Percentiles rank a stretch among this genome's conserved stretches.
Conservation (phyloP, 2,797 vertebrate genomes). For the Helarctos malayanus region DNA sequence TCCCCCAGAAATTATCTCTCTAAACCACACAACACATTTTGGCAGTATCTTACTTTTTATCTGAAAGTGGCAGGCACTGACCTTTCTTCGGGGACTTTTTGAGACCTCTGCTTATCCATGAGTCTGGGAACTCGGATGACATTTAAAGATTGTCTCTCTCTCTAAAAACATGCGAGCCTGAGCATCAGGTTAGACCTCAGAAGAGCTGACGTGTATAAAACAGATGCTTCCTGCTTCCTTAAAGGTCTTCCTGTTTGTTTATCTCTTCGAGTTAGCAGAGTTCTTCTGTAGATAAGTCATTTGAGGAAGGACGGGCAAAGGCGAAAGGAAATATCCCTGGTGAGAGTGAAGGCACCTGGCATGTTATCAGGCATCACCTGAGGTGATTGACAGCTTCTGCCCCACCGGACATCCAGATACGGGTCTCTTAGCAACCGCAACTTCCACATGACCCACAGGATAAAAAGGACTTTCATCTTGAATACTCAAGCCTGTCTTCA, state of each 20-base stretch:
- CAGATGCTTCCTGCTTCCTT: neutral
- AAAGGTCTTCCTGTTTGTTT: neutral
- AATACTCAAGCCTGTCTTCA: neutral
- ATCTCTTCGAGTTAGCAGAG: neutral
- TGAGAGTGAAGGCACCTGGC: neutral
- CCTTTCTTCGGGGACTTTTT: neutral
- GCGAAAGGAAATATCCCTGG: neutral
- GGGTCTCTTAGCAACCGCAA: neutral
- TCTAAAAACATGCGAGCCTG: neutral
- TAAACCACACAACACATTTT: accelerated
- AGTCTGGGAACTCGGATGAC: neutral
- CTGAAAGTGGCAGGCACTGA: neutral
- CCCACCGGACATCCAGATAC: accelerated
- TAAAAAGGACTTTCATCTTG: neutral
- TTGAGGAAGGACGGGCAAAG: neutral
- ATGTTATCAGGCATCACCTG: accelerated
- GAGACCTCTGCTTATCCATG: neutral
- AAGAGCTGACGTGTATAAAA: neutral
- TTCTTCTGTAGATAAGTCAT: neutral
- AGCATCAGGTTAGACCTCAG: neutral
- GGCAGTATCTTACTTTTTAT: neutral
- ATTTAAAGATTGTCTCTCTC: neutral
- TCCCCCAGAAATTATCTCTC: neutral
- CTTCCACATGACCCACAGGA: neutral
- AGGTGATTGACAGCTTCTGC: too few relatives aligned